Base-by-base conservation (phyloP, 1,140 invertebrate genomes). In the Drosophila asahinai region DNA sequence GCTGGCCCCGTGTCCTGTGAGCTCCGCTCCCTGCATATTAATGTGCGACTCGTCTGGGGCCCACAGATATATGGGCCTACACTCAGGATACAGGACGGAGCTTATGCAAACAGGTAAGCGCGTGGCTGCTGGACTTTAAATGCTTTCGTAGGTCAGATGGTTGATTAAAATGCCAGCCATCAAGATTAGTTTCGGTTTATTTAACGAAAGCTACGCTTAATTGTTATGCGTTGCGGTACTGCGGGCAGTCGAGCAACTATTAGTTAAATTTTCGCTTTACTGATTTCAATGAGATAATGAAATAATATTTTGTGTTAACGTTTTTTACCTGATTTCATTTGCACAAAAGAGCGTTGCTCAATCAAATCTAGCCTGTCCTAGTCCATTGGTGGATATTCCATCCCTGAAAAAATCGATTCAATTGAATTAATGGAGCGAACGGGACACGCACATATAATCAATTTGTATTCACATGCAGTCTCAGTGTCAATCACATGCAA, bases 1-100 rank as follows among this genome's bases (percentile, higher is more conserved):
- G 52, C 33, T 33, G 30, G 30, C 51, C 36, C 40, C 47, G 25
- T 42, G 51, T 19, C 58, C 57, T 17, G 30, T 33, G 54, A 57
- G 33, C 72, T 30, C 54, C 38, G 45, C 43, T 65, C 38, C 47
- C 60, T 64, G 79, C 83, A 87, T 86, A 80, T 80, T 80, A 87
- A 86, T 83, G 76, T 63, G 22, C 49, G 12, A 40, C 38, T 22
- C 67, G 49, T 70, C 45, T 59, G 66, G 14, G n/a, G 25, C 48
- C 48, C 43, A 51, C 15, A 65, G 60, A 43, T 33, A 68, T 49
- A 40, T 51, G 25, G 42, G 43, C 52, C 42, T 40, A 36, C 40
- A 33, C 15, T 58, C 15, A 11, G 36, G 27, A 30, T 30, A 30
- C 27, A 25, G 22, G 11, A 15, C 6, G 6, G 36, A 19, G 68